Evolutionary conservation across 2,888 invertebrate genomes (phyloP).

Genomic region (Nomada fabriciana): DNA sequence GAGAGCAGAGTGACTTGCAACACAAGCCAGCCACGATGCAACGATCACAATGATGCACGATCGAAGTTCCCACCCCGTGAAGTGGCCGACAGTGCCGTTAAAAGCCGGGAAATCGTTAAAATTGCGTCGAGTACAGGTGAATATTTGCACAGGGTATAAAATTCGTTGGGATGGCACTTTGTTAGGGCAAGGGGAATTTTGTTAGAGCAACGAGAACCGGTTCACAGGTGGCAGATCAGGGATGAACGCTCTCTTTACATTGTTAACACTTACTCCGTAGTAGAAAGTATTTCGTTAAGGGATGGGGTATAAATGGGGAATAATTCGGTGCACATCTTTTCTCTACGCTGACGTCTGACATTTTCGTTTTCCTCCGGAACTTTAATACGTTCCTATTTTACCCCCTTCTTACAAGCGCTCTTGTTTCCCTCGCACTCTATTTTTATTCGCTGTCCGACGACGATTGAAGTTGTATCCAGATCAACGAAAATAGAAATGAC

Average conservation of each 20-base stretch:
- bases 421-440: neutral
- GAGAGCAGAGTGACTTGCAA: neutral
- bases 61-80: neutral
- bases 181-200: neutral
- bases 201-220: neutral
- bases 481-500: neutral
- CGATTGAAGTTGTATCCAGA: neutral
- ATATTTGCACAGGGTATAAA: slow-evolving; percentile 26
- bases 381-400: slow-evolving; percentile 58
- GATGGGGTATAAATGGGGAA: slow-evolving; percentile 16
- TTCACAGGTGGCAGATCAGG: slow-evolving; percentile 20
- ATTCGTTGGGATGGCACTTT: slow-evolving; percentile 10
- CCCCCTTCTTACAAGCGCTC: slow-evolving; percentile 43
- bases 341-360: slow-evolving; percentile 42
- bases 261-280: slow-evolving; percentile 62
- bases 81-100: neutral
- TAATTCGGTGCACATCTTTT: slow-evolving; percentile 55
- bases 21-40: neutral
- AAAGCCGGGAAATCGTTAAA: slow-evolving; percentile 16
- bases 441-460: too few relatives aligned
- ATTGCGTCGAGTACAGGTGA: neutral
- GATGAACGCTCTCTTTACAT: slow-evolving; percentile 35
- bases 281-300: slow-evolving; percentile 69
- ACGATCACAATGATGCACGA: slow-evolving; percentile 3
- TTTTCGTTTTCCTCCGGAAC: slow-evolving; percentile 29